Evolutionary conservation across 2,113 vertebrate species (phyloP).

Genomic region (Prunella fulvescens): DNA sequence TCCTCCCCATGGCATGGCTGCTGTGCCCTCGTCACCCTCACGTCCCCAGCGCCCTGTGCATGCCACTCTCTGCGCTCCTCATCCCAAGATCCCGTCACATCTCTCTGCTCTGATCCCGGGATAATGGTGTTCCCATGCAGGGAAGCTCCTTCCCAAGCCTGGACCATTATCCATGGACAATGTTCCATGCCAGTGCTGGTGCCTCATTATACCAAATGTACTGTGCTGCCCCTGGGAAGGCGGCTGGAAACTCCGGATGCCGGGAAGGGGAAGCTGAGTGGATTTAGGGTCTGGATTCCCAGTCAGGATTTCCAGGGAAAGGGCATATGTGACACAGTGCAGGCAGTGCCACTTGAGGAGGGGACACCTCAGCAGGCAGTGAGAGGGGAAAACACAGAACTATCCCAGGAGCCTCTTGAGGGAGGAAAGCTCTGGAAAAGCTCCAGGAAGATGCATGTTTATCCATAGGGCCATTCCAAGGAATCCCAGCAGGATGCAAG

Average conservation of each 20-base stretch:
- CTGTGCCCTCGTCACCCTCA: conserved; percentile 26
- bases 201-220: conserved; percentile 60
- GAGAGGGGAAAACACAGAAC: neutral
- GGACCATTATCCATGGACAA: conserved; percentile 28
- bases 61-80: conserved; percentile 17
- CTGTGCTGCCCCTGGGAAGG: neutral
- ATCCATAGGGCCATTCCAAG: accelerated
- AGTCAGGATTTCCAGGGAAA: neutral
- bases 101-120: neutral
- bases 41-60: conserved; percentile 1
- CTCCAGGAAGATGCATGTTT: neutral
- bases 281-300: neutral
- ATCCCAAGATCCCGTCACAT: conserved; percentile 17
- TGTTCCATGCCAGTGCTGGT: neutral
- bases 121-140: conserved; percentile 31
- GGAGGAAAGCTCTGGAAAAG: neutral
- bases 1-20: conserved; percentile 51
- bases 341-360: neutral
- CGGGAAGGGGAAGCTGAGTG: neutral
- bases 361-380: neutral
- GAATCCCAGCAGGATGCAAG: neutral
- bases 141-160: neutral
- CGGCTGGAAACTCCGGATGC: neutral
- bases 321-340: accelerated
- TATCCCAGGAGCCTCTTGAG: accelerated